Base-by-base conservation (phyloP, 2,113 vertebrate genomes). In the Gallinago media region DNA sequence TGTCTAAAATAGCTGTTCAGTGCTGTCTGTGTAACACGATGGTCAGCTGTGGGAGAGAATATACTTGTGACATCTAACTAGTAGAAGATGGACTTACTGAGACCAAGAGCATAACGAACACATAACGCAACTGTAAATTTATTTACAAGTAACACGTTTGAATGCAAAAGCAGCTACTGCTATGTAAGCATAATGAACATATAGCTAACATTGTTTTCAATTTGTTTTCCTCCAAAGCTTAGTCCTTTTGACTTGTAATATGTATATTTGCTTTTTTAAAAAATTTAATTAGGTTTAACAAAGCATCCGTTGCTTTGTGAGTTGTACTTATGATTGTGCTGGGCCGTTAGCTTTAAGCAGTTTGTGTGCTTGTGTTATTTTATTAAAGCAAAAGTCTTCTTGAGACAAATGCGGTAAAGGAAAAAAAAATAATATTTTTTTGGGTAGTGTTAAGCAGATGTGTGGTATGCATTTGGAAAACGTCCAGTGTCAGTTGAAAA, bases 221-320 rank as follows among this genome's bases (percentile, higher is more conserved):
- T 93, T 93, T 96, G 31, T 88, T 97, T 93, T 85, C 66, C 72
- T 96, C 84, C 96, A 93, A 93, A 96, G 85, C 85, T 92, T 96
- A 94, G 85, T 86, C 90, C 79, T 88, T 97, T 86, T 96, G 83
- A 84, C 96, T 93, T 96, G 66, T 92, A 95, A 71, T 93, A 84
- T 96, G 92, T 95, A 88, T 95, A 95, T 96, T 95, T 96, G 84
- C 79, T 95, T 92, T 89, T 21, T 26, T 2, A 16, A 52, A 31
- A 66, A 44, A 78, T 84, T 73, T 79, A 59, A 72, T 89, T 97
- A 93, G 93, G 79, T 94, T 96, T 92, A 91, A 97, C 95, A 96
- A 92, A 93, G 93, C 95, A 90, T 85, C 78, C 0, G 4, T 85
- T 93, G 94, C 96, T 91, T 92, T 84, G 75, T 95, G 55, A 61